Evolutionary conservation across 2,113 vertebrate species (phyloP).

Genomic region (Dolichotis patagonum): DNA sequence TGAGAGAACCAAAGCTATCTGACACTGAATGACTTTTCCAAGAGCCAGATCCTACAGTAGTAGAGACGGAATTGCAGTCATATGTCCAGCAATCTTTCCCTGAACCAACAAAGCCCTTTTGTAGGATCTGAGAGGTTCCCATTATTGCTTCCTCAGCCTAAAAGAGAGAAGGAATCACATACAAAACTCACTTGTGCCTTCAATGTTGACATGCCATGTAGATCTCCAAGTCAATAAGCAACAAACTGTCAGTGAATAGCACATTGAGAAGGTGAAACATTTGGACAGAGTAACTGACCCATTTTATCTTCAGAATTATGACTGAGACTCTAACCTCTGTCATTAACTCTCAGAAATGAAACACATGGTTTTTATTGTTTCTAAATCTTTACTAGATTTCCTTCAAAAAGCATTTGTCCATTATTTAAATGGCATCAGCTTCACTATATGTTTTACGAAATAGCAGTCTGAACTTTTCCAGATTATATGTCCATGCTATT

Average conservation of each 20-base stretch:
- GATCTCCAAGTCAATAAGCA: background rate
- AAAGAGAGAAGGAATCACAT: background rate
- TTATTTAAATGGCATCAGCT: conserved; percentile 70
- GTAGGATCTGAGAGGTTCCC: background rate
- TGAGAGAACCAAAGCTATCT: background rate
- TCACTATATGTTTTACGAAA: conserved; percentile 49
- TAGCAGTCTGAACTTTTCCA: conserved; percentile 59
- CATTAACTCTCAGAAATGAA: background rate
- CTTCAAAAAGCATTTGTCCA: background rate
- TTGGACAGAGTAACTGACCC: background rate
- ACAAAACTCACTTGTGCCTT: background rate
- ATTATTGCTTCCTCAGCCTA: rapidly evolving
- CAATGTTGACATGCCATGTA: rapidly evolving
- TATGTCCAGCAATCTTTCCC: background rate
- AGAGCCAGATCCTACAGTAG: background rate
- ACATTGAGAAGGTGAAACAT: background rate
- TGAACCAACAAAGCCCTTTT: background rate
- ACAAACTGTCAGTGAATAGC: background rate
- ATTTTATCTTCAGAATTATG: conserved; percentile 15
- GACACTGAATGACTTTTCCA: background rate
- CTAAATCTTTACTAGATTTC: conserved; percentile 56
- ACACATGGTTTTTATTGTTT: background rate
- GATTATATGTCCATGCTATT: conserved; percentile 43
- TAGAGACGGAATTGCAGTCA: background rate
- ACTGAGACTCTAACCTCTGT: conserved; percentile 1